Base-by-base conservation (phyloP, 2,888 invertebrate genomes). In the Eugnorisma glareosa region DNA sequence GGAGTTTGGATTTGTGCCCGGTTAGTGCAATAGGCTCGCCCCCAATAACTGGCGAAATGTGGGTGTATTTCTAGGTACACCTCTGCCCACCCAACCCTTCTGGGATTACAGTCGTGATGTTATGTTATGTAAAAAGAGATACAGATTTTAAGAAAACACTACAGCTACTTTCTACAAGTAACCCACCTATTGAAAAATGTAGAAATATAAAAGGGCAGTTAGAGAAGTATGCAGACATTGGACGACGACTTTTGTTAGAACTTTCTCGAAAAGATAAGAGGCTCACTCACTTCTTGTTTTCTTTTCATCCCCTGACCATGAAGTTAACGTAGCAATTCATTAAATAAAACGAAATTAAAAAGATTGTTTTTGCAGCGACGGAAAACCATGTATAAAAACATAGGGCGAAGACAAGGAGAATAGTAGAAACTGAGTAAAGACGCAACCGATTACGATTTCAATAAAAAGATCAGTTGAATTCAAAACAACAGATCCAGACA, bases 161-260 rank as follows among this genome's bases (percentile, higher is more conserved):
- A 61, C 24, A 57, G 54, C 31, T 31, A 45, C 45, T n/a, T 31
- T 54, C 31, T 45, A 61, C 13, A 71, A 63, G 40, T 40, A 37
- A 15, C 40, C 40, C 24, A 48, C 0, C 51, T 37, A 54, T 24
- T 54, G 57, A 63, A 68, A 74, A 75, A 75, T 66, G 43, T 71
- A 59, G 45, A n/a, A 67, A 54, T 67, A 3, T 57, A 48, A 66
- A 63, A 63, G n/a, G n/a, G 45, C 40, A 75, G 63, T 72, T 79
- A 35, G 4, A 43, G 73, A 82, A 75, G 72, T 75, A 83, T 83
- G 82, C 67, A 83, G 75, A 79, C 84, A 54, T 15, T 57, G 13
- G 69, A 69, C 61, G 45, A 7, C 37, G 57, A 70, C 66, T 83
- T 83, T 75, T 68, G 54, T 66, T 37, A 64, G 51, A 83, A 79